Base-by-base conservation (phyloP, 2,888 invertebrate species). In the Rhimphoctona megacephalus region DNA sequence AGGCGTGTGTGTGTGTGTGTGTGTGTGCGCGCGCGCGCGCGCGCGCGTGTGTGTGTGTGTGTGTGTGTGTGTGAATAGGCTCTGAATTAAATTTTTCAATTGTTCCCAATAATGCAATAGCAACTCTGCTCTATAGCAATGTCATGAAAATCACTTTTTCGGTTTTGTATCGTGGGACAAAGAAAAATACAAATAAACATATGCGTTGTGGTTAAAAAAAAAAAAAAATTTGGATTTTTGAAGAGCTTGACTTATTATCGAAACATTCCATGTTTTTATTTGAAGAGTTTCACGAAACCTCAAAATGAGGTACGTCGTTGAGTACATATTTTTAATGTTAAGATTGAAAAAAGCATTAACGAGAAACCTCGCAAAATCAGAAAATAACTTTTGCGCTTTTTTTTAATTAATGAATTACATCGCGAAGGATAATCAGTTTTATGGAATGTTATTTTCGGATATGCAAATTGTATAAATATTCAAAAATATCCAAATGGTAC, bases 81-180 rank as follows among this genome's bases (percentile, higher is more conserved):
- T 67, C 73, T 61, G 9, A 77, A 67, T 79, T 54, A 39, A 66
- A 7, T 67, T 52, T 67, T 72, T 17, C 8, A 17, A 25, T 33
- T 52, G 54, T 74, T 67, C 66, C 46, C 64, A 80, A 22, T 64
- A 46, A 36, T 30, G 67, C 43, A 39, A 72, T 57, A 72, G 70
- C 76, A 77, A 81, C 52, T 49, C 69, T 64, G 80, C 64, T 22
- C 43, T 64, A 39, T 49, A 81, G 78, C 72, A 81, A 73, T 67
- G 57, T 72, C 25, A 66, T 49, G 64, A 72, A 57, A 43, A 52
- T 67, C 52, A 49, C 43, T 67, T 70, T 4, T 25, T 39, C 49
- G 61, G 11, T 78, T 49, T 76, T 14, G 36, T 61, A 30, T 39
- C 69, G 46, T n/a, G 36, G 43, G 46, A 54, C 6, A 70, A 69